phyloP scores from a whole-genome alignment of 1,140 invertebrate species.

The Papilio aristodemus region DNA sequence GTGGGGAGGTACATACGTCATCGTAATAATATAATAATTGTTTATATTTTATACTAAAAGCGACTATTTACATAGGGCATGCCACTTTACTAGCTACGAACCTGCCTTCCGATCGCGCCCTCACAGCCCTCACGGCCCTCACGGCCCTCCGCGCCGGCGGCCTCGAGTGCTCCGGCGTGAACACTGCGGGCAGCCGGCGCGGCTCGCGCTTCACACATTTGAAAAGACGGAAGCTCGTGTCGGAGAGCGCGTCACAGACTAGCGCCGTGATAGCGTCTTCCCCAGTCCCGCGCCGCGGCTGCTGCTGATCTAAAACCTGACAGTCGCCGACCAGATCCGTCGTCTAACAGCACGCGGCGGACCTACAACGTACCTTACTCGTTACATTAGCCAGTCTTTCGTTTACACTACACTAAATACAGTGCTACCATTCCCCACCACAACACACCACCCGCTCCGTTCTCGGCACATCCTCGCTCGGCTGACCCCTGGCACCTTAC shows the following conservation, averaged over 20 bases:
- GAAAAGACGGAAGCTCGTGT: too few species aligned
- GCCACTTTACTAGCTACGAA: slow-evolving; percentile 58
- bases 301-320: too few species aligned
- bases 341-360: background rate
- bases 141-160: background rate
- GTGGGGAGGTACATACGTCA: slow-evolving; percentile 33
- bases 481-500: background rate
- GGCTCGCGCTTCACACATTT: too few species aligned
- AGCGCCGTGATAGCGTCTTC: background rate
- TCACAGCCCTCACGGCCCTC: slow-evolving; percentile 17
- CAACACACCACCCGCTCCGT: too few species aligned
- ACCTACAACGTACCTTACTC: slow-evolving; percentile 40
- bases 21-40: slow-evolving; percentile 51
- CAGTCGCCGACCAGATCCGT: background rate
- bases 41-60: slow-evolving; percentile 66
- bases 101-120: slow-evolving; percentile 52
- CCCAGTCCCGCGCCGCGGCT: background rate
- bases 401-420: slow-evolving; percentile 70
- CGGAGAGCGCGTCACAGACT: too few species aligned
- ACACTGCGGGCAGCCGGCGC: too few species aligned
- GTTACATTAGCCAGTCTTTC: slow-evolving; percentile 77
- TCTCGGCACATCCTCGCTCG: background rate
- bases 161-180: too few species aligned
- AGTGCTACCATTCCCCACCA: slow-evolving; percentile 26
- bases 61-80: slow-evolving; percentile 67